phyloP scores from a whole-genome alignment of 2,113 vertebrate genomes.

The Chrysemys picta region DNA sequence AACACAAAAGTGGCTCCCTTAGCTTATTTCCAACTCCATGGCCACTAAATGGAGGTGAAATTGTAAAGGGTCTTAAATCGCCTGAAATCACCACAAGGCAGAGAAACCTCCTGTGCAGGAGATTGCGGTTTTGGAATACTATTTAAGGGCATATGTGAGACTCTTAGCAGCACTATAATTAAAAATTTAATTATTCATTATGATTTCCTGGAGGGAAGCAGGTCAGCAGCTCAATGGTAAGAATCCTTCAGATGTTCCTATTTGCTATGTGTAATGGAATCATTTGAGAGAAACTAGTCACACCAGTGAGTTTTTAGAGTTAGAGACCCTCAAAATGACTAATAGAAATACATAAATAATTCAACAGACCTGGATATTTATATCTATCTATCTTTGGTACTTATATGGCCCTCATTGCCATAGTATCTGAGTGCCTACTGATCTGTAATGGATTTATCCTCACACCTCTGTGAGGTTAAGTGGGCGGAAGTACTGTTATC shows the following conservation, averaged over 20 bases:
- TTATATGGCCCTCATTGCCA: background rate
- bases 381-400: background rate
- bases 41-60: background rate
- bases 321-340: background rate
- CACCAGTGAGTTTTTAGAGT: background rate
- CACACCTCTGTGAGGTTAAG: background rate
- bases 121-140: background rate
- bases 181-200: background rate
- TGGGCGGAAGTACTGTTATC: background rate
- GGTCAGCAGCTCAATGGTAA: background rate
- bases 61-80: background rate
- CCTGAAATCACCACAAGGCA: background rate
- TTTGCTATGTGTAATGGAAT: background rate
- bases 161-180: background rate
- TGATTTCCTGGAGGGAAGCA: background rate
- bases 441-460: background rate
- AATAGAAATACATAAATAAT: background rate
- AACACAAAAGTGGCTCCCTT: background rate
- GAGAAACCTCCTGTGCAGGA: background rate
- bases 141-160: background rate
- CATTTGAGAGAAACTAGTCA: background rate
- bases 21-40: background rate
- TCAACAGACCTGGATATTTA: background rate
- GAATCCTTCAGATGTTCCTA: background rate
- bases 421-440: accelerated